Conservation (phyloP, 2,113 vertebrate species). For the Apodemus speciosus region DNA sequence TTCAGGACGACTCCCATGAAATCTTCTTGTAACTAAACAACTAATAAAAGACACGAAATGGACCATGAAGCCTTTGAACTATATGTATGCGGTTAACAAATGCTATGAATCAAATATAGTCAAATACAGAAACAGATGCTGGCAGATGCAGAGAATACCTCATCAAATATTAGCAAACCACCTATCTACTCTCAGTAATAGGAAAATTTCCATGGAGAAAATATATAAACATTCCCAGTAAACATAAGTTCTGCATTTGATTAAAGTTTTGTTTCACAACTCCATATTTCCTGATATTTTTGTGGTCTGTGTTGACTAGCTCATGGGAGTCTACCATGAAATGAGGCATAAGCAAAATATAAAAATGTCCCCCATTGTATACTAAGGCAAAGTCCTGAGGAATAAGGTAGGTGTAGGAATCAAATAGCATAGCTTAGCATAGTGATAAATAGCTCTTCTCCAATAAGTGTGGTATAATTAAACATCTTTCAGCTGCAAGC, state of each 20-base stretch:
- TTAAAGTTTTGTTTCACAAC: neutral
- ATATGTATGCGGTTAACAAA: conserved; percentile 23
- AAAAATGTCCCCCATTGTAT: neutral
- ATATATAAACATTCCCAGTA: neutral
- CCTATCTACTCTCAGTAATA: neutral
- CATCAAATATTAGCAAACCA: neutral
- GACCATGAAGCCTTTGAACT: neutral
- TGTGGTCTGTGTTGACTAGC: neutral
- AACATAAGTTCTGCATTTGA: conserved; percentile 8
- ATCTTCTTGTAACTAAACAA: conserved; percentile 40
- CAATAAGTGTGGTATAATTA: conserved; percentile 41
- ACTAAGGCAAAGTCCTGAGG: neutral
- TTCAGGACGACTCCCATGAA: conserved; percentile 42
- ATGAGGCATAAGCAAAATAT: neutral
- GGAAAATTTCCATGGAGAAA: neutral
- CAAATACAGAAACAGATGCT: neutral
- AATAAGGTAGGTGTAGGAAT: conserved; percentile 26
- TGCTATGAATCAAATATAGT: neutral
- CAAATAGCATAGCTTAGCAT: conserved; percentile 16
- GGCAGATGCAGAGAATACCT: neutral
- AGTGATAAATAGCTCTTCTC: conserved; percentile 44
- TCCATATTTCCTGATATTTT: conserved; percentile 8
- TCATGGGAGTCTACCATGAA: conserved; percentile 9
- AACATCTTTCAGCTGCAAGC: conserved; percentile 50
- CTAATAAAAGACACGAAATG: conserved; percentile 15